Evolutionary conservation across 2,797 vertebrate species (phyloP).

Genomic region (Pelobates cultripes): DNA sequence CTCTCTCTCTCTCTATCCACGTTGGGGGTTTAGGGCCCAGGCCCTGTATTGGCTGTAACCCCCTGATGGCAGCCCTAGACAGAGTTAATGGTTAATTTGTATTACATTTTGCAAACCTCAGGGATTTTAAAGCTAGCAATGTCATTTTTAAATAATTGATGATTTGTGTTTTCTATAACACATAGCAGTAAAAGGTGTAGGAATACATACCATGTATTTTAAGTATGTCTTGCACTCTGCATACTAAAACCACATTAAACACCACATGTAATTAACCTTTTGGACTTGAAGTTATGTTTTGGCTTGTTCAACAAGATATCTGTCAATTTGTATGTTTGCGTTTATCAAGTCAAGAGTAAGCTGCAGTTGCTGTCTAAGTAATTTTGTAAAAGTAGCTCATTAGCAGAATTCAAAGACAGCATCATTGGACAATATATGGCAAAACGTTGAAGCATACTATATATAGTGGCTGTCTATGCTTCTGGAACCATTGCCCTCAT

Average conservation of each 20-base stretch:
- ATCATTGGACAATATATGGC: background rate
- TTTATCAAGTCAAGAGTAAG: background rate
- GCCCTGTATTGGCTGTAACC: too few species aligned
- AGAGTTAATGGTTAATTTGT: too few species aligned
- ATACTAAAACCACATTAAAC: background rate
- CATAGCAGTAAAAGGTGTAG: background rate
- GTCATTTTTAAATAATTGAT: background rate
- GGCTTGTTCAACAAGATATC: slow-evolving; percentile 15
- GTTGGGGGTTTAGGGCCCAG: too few species aligned
- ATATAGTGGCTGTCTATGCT: background rate
- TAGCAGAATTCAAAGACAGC: background rate
- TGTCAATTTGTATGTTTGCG: background rate
- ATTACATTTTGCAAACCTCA: too few species aligned
- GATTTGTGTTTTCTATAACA: background rate
- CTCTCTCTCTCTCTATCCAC: too few species aligned
- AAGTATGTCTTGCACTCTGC: background rate
- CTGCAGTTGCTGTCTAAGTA: background rate
- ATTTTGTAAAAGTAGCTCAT: background rate
- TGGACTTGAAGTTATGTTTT: slow-evolving; percentile 7
- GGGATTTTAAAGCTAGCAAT: too few species aligned
- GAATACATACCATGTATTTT: background rate
- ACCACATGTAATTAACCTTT: slow-evolving; percentile 16
- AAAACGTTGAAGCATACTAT: background rate
- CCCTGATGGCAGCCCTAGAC: too few species aligned
- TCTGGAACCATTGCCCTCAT: too few species aligned